Evolutionary conservation across 2,113 vertebrate species (phyloP).

Genomic region (Lipotes vexillifer): DNA sequence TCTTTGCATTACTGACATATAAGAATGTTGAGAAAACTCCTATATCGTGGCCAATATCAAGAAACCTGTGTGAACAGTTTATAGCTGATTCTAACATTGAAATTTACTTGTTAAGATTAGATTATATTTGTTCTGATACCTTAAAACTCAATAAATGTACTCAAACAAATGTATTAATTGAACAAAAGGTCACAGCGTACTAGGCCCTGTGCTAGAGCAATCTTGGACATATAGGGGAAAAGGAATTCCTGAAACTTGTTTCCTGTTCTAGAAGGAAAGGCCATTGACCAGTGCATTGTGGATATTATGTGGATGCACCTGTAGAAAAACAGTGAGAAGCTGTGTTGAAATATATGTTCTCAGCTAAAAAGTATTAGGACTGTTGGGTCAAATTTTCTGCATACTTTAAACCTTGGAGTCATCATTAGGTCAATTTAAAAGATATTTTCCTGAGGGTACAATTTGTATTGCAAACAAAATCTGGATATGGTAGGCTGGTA

Average conservation of each 20-base stretch:
- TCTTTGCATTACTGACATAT: not conserved
- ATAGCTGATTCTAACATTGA: not conserved
- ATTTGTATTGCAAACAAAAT: not conserved
- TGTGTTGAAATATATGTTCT: not conserved
- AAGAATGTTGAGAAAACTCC: not conserved
- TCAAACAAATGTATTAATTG: not conserved
- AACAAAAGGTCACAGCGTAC: not conserved
- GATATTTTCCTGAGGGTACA: not conserved
- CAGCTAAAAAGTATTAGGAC: not conserved
- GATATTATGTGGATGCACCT: not conserved
- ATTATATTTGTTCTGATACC: not conserved
- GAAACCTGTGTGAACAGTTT: not conserved
- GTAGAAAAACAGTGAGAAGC: not conserved
- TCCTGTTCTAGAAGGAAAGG: not conserved
- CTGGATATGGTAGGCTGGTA: not conserved
- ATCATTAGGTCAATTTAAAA: not conserved
- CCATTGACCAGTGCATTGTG: not conserved
- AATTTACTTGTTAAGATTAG: not conserved
- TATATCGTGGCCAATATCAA: not conserved
- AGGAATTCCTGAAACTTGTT: accelerated
- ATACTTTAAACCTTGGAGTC: not conserved
- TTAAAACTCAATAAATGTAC: not conserved
- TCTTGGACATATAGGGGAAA: not conserved
- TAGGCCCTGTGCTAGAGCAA: not conserved
- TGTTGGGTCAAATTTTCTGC: not conserved